Percentiles rank a stretch among this genome's conserved stretches.
Conservation (phyloP, 2,113 vertebrate species). For the Gobio gobio region DNA sequence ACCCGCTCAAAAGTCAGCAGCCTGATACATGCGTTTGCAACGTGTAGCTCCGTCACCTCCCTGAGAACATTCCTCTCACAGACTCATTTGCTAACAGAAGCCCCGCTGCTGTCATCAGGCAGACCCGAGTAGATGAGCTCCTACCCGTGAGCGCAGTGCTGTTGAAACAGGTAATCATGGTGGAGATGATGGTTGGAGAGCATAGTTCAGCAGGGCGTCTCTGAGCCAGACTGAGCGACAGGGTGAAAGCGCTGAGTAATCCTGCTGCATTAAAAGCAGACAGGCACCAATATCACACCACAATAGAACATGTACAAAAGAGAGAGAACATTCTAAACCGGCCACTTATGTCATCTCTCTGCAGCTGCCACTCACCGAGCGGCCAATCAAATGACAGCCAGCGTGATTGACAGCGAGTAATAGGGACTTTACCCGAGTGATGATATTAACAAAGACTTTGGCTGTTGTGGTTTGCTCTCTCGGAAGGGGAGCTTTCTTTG, state of each 20-base stretch:
- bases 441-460: slow-evolving; percentile 49
- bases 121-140: slow-evolving; percentile 56
- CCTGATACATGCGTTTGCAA: slow-evolving; percentile 1
- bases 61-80: slow-evolving; percentile 35
- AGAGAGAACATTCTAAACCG: slow-evolving; percentile 51
- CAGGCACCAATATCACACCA: slow-evolving; percentile 44
- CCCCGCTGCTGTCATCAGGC: slow-evolving; percentile 42
- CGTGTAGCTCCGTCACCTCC: background rate
- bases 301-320: slow-evolving; percentile 40
- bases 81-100: slow-evolving; percentile 38
- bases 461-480: background rate
- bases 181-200: slow-evolving; percentile 60
- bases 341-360: slow-evolving; percentile 56
- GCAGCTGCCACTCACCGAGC: slow-evolving; percentile 53
- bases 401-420: slow-evolving; percentile 44
- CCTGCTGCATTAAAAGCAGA: slow-evolving; percentile 60
- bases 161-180: slow-evolving; percentile 67
- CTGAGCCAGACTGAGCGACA: slow-evolving; percentile 57
- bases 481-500: background rate
- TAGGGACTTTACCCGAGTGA: slow-evolving; percentile 45
- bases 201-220: slow-evolving; percentile 59
- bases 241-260: slow-evolving; percentile 70
- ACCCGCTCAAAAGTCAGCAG: slow-evolving; percentile 29
- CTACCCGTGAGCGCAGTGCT: slow-evolving; percentile 52
- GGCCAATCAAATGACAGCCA: slow-evolving; percentile 45